phyloP scores from a whole-genome alignment of 2,888 invertebrate genomes.

The Eucera pruinosa region DNA sequence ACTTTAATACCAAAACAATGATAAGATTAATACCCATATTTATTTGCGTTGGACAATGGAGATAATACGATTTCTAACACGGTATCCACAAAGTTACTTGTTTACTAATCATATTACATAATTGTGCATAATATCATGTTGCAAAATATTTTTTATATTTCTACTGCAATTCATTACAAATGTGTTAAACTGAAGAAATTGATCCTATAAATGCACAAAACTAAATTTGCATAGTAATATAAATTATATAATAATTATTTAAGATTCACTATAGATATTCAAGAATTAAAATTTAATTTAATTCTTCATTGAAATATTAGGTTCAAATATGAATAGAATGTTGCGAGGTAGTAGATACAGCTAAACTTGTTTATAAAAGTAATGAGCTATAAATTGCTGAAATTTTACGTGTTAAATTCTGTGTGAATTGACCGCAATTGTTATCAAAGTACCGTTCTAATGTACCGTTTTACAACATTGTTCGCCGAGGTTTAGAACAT shows the following conservation, averaged over 20 bases:
- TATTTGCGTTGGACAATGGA: neutral
- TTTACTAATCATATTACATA: neutral
- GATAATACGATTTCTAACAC: neutral
- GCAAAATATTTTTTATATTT: no score
- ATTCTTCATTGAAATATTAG: no score
- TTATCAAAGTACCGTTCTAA: neutral
- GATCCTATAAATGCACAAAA: no score
- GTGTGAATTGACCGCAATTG: slow-evolving; percentile 6
- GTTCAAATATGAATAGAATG: no score
- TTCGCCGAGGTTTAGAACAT: neutral
- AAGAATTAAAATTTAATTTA: neutral
- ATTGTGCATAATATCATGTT: neutral
- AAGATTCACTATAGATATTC: neutral
- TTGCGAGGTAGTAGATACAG: no score
- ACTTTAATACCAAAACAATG: neutral
- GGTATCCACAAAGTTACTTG: no score
- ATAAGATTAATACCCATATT: neutral
- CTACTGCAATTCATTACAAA: no score
- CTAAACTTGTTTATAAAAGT: neutral
- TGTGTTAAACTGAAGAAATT: no score
- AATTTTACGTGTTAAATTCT: slow-evolving; percentile 2
- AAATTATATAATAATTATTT: neutral
- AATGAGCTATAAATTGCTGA: neutral
- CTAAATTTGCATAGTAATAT: no score
- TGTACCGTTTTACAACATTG: neutral